A percentile compares a stretch with the other conserved stretches of the same genome.
Evolutionary conservation across 2,113 vertebrate genomes (phyloP).

Genomic region (Pitta sordida): DNA sequence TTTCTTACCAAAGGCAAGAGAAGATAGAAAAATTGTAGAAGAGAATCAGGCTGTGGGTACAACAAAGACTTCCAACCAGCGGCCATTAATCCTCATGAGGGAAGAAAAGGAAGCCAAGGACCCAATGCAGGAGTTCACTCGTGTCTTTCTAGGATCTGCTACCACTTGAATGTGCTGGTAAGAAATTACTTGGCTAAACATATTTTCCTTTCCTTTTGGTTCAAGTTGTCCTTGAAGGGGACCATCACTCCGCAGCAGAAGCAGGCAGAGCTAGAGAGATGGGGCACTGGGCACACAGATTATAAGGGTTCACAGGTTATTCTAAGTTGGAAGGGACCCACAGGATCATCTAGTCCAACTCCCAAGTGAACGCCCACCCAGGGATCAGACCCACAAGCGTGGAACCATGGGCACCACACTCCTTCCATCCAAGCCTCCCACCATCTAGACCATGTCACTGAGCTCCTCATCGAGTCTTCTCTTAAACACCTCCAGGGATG

Average conservation of each 20-base stretch:
- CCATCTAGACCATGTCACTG: no score
- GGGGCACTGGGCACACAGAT: accelerated
- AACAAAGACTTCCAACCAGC: neutral
- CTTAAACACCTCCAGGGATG: no score
- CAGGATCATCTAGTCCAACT: no score
- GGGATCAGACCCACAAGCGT: no score
- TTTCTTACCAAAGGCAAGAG: neutral
- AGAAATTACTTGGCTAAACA: neutral
- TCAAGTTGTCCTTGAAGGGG: neutral
- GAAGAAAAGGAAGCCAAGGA: neutral
- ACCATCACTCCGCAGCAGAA: neutral
- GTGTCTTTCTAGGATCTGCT: neutral
- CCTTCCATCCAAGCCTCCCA: no score
- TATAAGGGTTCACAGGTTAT: no score
- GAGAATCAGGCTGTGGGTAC: neutral
- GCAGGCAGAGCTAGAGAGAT: neutral
- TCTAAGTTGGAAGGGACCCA: no score
- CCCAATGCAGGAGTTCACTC: neutral
- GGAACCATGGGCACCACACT: no score
- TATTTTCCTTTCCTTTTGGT: neutral
- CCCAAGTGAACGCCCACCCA: no score
- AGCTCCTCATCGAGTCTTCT: no score
- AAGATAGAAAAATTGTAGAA: neutral
- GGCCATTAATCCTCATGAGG: neutral
- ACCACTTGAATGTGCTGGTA: neutral